Base-by-base conservation (phyloP, 2,797 vertebrate genomes). In the Pseudochromis fuscus region DNA sequence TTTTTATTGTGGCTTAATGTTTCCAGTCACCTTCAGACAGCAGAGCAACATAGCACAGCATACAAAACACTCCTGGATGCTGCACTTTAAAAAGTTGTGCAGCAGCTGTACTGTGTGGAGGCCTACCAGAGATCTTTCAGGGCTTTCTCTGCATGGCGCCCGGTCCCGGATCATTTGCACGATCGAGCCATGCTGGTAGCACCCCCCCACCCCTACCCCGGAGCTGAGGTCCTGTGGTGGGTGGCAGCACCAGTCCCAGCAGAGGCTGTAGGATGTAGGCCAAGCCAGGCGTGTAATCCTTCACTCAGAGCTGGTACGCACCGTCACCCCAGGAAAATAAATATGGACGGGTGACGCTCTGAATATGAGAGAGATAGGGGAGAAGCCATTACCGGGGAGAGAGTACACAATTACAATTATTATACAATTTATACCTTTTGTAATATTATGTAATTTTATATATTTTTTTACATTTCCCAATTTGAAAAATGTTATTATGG, bases 161-260 rank as follows among this genome's bases (percentile, higher is more conserved):
- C 88, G 79, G 90, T 90, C 84, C 84, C 79, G 89, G 91, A 91
- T 94, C 89, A 92, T 92, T 93, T 92, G 79, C 87, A 85, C 80
- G 90, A 61, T 59, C 28, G 55, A 87, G 83, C 69, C 78, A 92
- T 93, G 92, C 89, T 90, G 93, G 92, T 91, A 86, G 73, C n/a
- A n/a, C n/a, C n/a, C n/a, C n/a, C n/a, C n/a, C n/a, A n/a, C n/a
- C n/a, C n/a, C n/a, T n/a, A n/a, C 77, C 84, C 82, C 55, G 48
- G 72, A 72, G 83, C 62, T 5, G 42, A 60, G 74, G 50, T 42
- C 52, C 72, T 77, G 77, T 15, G 67, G 88, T 90, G 91, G 92
- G 90, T 90, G 91, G 91, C 81, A 77, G 84, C 77, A 18, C 74
- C 42, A 24, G 76, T 68, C 55, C 72, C 79, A 28, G 77, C 72